Evolutionary conservation across 2,888 invertebrate species (phyloP), one percentile per base, ranked within the genome.

Genomic region (Gandaritis pyraliata): DNA sequence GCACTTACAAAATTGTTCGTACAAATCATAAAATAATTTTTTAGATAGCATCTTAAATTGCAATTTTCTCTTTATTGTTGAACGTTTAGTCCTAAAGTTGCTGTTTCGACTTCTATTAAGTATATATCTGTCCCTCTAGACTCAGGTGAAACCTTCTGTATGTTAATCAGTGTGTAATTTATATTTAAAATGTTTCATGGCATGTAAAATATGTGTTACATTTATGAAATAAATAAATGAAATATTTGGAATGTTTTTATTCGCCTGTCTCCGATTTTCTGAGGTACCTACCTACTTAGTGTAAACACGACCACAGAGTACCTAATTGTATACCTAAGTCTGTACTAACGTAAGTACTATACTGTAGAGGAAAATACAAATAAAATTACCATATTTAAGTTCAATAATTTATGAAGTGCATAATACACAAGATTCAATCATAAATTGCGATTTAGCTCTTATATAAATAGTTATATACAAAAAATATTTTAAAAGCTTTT

Each of bases 341-440:
- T 47, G 8, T 23, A 23, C 3, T 23, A 23, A 2, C n/a, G 3
- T 2, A 23, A 2, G 23, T 23, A 23, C 1, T 1, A 6, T 48
- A 3, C 2, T 30, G 10, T 16, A 16, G 2, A n/a, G 16, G 4
- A 33, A 23, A 16, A 16, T n/a, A n/a, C n/a, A 39, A 52, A 46
- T 47, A 57, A 70, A 77, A 74, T 70, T 74, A 77, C 74, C 72
- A 7, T n/a, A 69, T 54, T 51, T 29, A 70, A 85, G 82, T 87
- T 88, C 86, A 90, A 90, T 90, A 90, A 90, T 88, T 90, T 90
- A 90, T 89, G 84, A 85, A 88, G 89, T 90, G 89, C 87, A n/a
- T 78, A 81, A 77, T 89, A 90, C 87, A 89, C 85, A 87, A 86
- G 81, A 80, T 86, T 88, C 82, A 84, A 86, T 86, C 72, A 81